Evolutionary conservation across 2,113 vertebrate genomes (phyloP).

Genomic region (Ornithorhynchus anatinus): DNA sequence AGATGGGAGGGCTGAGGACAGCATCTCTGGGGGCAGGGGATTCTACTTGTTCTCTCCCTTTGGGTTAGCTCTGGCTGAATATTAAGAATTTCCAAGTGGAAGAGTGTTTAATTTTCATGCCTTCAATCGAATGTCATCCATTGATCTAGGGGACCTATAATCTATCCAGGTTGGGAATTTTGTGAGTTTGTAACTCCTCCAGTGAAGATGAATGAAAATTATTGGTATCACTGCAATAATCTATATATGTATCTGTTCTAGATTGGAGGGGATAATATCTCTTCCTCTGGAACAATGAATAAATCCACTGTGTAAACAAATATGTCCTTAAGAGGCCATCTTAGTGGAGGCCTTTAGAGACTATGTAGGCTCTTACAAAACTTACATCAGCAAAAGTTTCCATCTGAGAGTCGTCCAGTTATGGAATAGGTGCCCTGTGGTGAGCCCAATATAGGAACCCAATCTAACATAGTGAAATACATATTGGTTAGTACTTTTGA

Average conservation of each 20-base stretch:
- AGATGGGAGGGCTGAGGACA: background rate
- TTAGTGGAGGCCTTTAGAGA: background rate
- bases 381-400: background rate
- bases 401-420: background rate
- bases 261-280: background rate
- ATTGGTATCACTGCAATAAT: no score
- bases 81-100: background rate
- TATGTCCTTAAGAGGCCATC: background rate
- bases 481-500: no score
- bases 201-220: background rate
- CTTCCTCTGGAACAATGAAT: background rate
- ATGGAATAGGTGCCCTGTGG: background rate
- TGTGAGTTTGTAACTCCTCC: background rate
- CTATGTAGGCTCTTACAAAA: background rate
- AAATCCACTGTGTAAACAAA: background rate
- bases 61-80: fast-evolving
- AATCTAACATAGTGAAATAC: no score
- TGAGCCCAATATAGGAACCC: no score
- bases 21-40: no score
- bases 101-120: background rate
- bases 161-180: no score
- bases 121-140: background rate
- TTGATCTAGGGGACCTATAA: no score
- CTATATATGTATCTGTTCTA: background rate
- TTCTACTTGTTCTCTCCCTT: no score